Evolutionary conservation across 2,797 vertebrate species (phyloP), one percentile per base, ranked within the genome.

Genomic region (Parauchenoglanis punctatus): DNA sequence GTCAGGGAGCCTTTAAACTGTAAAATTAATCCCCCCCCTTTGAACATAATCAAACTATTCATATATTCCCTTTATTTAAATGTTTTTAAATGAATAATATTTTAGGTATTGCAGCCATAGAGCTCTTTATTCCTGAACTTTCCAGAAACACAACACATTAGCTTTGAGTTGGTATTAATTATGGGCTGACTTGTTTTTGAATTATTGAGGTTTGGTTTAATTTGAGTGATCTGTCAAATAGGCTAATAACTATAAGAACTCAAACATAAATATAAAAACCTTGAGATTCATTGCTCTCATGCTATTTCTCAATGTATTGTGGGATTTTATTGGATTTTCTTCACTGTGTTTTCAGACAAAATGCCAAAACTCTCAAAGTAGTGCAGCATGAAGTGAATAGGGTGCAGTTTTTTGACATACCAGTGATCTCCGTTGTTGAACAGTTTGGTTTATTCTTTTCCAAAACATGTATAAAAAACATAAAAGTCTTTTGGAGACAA

Each of bases 41-140:
- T 58, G 7, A 78, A 35, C 54, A 80, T 80, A 35, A 58, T 58
- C 28, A 58, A 58, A 35, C 54, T 80, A 59, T 58, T 78, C 28
- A 78, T 8, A 58, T 78, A 58, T 58, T 58, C 28, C 58, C 54
- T 11, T 31, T 20, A 28, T 56, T 56, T 54, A 18, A 54, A 40
- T 40, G 13, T 20, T 0, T 10, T 17, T 17, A n/a, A 25, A 40
- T 40, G 3, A 28, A 2, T 54, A 80, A 80, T 59, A 58, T 59
- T 59, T 58, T 13, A 59, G 54, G 31, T 59, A 13, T 13, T 59
- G 31, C 31, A 23, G 54, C 20, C 20, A 40, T 40, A 23, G 3
- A 81, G 12, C 23, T 17, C 11, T 46, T 81, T 81, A 81, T 81
- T 81, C 25, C 23, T 58, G 28, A 58, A 80, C 76, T 18, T 81